Evolutionary conservation across 2,888 invertebrate species (phyloP), one percentile per base, ranked within the genome.

Genomic region (Rugalucina vietnamica): DNA sequence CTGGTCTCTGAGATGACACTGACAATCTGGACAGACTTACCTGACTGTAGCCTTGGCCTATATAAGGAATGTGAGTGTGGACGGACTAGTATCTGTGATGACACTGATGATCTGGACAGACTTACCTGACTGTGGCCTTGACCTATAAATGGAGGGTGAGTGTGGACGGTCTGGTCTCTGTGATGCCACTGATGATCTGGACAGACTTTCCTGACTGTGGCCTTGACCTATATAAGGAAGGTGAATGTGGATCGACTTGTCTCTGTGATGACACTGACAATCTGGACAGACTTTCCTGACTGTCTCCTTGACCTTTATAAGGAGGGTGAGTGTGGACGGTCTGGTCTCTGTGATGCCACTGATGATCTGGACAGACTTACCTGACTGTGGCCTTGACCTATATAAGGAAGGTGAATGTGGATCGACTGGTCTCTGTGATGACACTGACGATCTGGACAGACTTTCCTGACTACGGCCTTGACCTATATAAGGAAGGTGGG

Each of bases 321-420:
- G n/a, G n/a, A n/a, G 18, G 84, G 84, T 37, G 87, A 84, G 71
- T 80, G 86, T 78, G 85, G 85, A 57, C 85, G 85, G 37, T 57
- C 65, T 29, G 80, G 78, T 32, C 82, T 78, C 18, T 50, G 32
- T 12, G 81, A 84, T 21, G 79, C 76, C 4, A 81, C 75, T 4
- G 72, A 49, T 2, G 75, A 49, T 10, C 79, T 70, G 49, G 72
- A 72, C 29, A 75, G 82, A 54, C 75, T 37, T 57, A 75, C 75
- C 75, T 8, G 75, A 75, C 37, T 75, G 75, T 29, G 75, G 75
- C 12, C 75, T 50, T 24, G 57, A 54, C 43, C 75, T 75, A 27
- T 72, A 72, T 29, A 37, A n/a, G n/a, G n/a, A n/a, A 21, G 84
- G 84, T 37, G 87, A 84, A 71, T 80, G 86, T 78, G 85, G 85